Conservation (phyloP, 2,888 invertebrate species). For the Meteorus cinctellus region DNA sequence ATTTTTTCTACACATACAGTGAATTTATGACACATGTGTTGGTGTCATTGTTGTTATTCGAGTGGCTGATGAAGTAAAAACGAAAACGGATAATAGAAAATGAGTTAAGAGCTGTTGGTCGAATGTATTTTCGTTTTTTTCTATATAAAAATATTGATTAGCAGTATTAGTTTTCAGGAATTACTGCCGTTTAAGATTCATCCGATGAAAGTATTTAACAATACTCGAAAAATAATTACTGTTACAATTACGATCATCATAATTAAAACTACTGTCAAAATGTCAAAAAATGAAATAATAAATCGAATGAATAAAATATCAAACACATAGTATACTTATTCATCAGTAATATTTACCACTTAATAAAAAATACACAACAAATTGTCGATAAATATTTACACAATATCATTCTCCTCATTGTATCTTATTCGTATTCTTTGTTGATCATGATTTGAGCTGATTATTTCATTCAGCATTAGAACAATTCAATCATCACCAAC, state of each 20-base stretch:
- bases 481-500: slow-evolving; percentile 14
- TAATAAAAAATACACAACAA: background rate
- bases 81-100: background rate
- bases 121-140: background rate
- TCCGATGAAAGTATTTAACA: background rate
- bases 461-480: background rate
- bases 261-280: background rate
- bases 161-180: background rate
- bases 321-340: background rate
- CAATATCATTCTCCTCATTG: background rate
- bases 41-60: background rate
- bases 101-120: background rate
- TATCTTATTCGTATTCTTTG: background rate
- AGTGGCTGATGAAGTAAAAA: background rate
- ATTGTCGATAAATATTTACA: slow-evolving; percentile 1
- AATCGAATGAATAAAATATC: background rate
- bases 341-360: slow-evolving; percentile 1
- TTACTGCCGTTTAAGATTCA: background rate
- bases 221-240: background rate
- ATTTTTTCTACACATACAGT: slow-evolving; percentile 2
- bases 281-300: background rate
- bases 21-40: background rate
- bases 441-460: background rate
- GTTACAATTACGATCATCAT: background rate
- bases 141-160: background rate